Conservation (phyloP, 2,113 vertebrate species). For the Piprites chloris region DNA sequence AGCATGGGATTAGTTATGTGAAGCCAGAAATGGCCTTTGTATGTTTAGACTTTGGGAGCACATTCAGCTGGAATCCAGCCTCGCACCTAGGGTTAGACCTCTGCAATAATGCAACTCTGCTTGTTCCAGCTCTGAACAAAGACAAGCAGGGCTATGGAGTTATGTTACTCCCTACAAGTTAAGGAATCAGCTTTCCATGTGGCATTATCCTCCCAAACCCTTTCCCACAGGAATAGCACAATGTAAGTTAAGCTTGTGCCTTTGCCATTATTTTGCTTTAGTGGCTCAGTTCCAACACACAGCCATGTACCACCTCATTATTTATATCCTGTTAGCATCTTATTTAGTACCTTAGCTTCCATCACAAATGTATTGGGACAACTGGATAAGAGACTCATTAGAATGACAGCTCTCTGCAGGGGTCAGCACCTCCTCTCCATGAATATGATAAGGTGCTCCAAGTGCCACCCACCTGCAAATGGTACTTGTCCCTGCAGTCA, state of each 20-base stretch:
- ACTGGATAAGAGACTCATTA: constrained; percentile 6
- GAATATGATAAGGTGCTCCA: constrained; percentile 1
- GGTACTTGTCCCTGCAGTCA: not conserved
- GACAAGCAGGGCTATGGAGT: not conserved
- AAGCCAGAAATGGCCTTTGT: constrained; percentile 26
- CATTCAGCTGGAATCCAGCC: constrained; percentile 3
- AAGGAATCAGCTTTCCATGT: constrained; percentile 39
- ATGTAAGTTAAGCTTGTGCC: constrained; percentile 12
- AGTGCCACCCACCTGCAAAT: constrained; percentile 13
- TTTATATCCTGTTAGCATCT: constrained; percentile 51
- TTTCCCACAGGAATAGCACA: constrained; percentile 13
- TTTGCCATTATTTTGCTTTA: constrained; percentile 30
- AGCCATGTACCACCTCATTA: not conserved
- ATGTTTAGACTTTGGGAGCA: not conserved
- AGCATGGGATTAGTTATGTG: constrained; percentile 32
- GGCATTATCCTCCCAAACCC: not conserved
- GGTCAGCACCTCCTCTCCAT: constrained; percentile 20
- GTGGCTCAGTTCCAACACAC: constrained; percentile 14
- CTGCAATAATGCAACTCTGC: constrained; percentile 22
- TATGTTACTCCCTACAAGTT: constrained; percentile 4
- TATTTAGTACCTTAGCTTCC: constrained; percentile 15
- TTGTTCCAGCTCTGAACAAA: constrained; percentile 28
- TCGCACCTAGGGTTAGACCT: constrained; percentile 23
- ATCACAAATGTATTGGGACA: not conserved
- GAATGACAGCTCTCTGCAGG: not conserved